Conservation (phyloP, 1,140 invertebrate species). For the Dreissena rostriformis region DNA sequence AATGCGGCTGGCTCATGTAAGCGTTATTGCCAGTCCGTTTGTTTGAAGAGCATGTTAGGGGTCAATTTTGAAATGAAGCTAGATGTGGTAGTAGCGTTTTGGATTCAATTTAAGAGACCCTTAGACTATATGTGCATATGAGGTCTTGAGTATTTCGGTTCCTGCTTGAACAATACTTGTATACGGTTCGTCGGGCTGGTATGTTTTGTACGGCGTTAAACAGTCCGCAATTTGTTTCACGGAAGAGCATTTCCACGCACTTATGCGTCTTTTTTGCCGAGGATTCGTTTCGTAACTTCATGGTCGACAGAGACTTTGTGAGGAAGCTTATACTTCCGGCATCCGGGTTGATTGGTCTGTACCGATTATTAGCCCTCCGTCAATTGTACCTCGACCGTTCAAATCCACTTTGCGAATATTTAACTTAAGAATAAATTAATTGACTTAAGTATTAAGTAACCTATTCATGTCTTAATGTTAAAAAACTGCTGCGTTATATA, state of each 20-base stretch:
- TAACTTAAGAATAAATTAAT: neutral
- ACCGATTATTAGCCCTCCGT: conserved; percentile 57
- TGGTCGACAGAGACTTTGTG: conserved; percentile 65
- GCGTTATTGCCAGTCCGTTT: conserved; percentile 60
- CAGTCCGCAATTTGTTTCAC: conserved; percentile 73
- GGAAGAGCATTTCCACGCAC: conserved; percentile 82
- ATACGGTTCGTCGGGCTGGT: conserved; percentile 85
- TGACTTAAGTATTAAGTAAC: too few relatives aligned
- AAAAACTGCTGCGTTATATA: too few relatives aligned
- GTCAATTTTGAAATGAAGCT: conserved; percentile 46
- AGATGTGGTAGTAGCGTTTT: conserved; percentile 71
- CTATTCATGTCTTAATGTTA: too few relatives aligned
- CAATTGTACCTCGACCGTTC: conserved; percentile 9
- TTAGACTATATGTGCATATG: conserved; percentile 54
- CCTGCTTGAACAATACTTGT: conserved; percentile 28
- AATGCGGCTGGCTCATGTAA: conserved; percentile 66
- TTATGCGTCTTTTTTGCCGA: conserved; percentile 84
- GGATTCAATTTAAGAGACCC: conserved; percentile 28
- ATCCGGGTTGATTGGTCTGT: conserved; percentile 40
- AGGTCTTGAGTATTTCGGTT: conserved; percentile 47
- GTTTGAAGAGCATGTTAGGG: conserved; percentile 60
- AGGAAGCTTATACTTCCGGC: conserved; percentile 26
- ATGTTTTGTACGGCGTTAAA: conserved; percentile 82
- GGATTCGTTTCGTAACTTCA: conserved; percentile 70
- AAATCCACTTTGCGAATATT: too few relatives aligned